Conservation (phyloP, 2,797 vertebrate genomes). For the Paratrypauchen microcephalus region DNA sequence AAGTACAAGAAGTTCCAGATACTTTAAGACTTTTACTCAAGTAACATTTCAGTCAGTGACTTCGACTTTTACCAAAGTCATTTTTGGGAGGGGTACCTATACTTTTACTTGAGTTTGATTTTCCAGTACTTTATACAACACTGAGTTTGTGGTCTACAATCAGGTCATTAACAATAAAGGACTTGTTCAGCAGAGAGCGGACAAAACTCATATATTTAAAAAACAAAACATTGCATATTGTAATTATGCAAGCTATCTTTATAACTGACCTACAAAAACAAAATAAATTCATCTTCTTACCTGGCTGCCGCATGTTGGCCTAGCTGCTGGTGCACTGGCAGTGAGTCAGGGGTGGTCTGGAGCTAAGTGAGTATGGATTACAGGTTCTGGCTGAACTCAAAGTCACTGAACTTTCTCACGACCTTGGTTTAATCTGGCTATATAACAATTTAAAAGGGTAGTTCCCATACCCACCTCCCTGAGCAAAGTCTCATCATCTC, state of each 20-base stretch:
- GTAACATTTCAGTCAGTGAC: no score
- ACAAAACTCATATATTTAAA: no score
- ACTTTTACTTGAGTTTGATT: no score
- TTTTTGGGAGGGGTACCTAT: no score
- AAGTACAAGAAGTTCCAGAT: no score
- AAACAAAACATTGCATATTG: background rate
- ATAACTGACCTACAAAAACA: background rate
- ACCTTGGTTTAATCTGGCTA: conserved; percentile 12
- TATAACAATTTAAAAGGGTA: conserved; percentile 12
- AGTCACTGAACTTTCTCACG: conserved; percentile 34
- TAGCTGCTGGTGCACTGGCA: conserved; percentile 40
- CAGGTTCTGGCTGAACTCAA: conserved; percentile 49
- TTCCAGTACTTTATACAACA: no score
- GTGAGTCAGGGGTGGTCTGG: conserved; percentile 24
- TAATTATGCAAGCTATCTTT: background rate
- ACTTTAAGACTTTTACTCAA: no score
- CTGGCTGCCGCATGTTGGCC: background rate
- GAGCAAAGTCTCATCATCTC: background rate
- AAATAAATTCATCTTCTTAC: background rate
- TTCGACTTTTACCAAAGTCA: no score
- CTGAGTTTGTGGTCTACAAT: no score
- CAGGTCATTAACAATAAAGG: no score
- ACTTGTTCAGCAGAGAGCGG: no score
- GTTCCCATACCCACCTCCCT: background rate
- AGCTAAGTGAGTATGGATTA: conserved; percentile 26